Percentiles rank a stretch among this genome's conserved stretches.
These are phyloP conservation scores for Zosterops lateralis DNA, from an alignment of 2,113 vertebrate genomes.

Conservation along the genomic window DNA sequence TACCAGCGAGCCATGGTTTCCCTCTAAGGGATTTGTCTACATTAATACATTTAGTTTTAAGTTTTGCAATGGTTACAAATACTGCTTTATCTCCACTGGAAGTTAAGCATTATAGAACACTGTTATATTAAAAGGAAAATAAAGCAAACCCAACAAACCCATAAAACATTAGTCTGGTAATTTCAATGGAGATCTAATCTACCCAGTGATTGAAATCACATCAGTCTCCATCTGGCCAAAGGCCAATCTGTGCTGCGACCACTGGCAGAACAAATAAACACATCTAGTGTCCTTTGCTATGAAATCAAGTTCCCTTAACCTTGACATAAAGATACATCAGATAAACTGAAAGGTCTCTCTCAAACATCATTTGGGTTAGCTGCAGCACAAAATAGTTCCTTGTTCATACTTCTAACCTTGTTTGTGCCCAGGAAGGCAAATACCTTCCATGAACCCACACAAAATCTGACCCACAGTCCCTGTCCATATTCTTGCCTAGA, in stretches of 20 bases:
- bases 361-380: background rate
- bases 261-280: background rate
- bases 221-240: background rate
- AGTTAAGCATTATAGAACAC: background rate
- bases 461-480: background rate
- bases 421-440: background rate
- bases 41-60: background rate
- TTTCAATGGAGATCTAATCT: background rate
- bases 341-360: background rate
- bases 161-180: background rate
- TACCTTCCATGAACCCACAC: background rate
- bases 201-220: background rate
- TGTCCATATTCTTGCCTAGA: rapidly evolving
- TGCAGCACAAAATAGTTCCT: background rate
- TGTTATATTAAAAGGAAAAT: background rate
- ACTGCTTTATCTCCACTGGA: background rate
- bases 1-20: background rate
- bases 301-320: background rate
- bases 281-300: background rate
- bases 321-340: background rate
- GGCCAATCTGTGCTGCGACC: background rate
- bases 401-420: background rate
- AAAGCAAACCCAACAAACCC: background rate
- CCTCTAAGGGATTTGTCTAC: background rate
- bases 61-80: background rate